Evolutionary conservation across 2,888 invertebrate genomes (phyloP), one percentile per base, ranked within the genome.

Genomic region (Matsumyia berberina): DNA sequence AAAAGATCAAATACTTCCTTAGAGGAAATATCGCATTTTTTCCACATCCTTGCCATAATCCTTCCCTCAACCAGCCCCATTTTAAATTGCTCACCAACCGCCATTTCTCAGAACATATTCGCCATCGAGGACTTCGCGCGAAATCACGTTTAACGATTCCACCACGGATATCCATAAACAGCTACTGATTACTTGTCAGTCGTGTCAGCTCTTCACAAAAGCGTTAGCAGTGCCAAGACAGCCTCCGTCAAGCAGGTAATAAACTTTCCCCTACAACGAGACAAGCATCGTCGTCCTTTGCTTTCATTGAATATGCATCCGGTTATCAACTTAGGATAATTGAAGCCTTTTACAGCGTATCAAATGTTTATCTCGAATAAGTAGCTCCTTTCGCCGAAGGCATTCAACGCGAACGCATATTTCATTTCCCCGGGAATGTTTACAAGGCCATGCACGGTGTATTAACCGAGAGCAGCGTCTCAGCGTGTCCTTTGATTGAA

Each of bases 321-420:
- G 58, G 53, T 76, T 70, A 78, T 69, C 77, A 78, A 70, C 62
- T 78, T 70, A 60, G 69, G 53, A 62, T 77, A 78, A 70, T 78
- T 78, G 78, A 55, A 70, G 60, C 17, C 70, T 62, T 70, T 70
- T 62, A 70, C 46, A 70, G 42, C 70, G 37, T 78, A 70, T 70
- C 62, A 78, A 60, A 70, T 64, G 78, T 49, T 70, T 78, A 70
- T 66, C 57, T 62, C 44, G 37, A 46, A 62, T 51, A 51, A 67
- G 67, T 44, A 77, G 58, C 57, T 49, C 51, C 42, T 46, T 64
- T 33, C 33, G 58, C 46, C 37, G 29, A 44, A 42, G 29, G 53
- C 44, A 44, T 62, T 69, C 39, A 46, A 29, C 37, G 37, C 17
- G 46, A 78, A 35, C 62, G 44, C 78, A 62, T 62, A 78, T 78